A percentile compares a stretch with the other conserved stretches of the same genome.
Conservation (phyloP, 2,113 vertebrate species). For the Hemibagrus wyckioides region DNA sequence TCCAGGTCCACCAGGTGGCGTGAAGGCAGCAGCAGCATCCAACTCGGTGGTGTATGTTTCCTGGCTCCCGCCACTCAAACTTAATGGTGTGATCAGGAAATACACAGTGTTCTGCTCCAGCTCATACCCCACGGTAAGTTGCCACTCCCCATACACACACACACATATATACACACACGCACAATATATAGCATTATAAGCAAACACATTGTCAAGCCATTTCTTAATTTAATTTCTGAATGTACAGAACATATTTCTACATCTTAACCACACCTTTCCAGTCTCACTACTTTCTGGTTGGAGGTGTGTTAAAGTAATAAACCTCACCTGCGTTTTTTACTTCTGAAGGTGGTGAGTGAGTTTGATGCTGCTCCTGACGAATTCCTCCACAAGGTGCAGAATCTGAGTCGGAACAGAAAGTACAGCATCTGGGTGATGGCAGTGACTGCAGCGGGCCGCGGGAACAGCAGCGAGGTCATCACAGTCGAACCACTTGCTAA, state of each 20-base stretch:
- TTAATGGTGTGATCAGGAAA: conserved; percentile 96
- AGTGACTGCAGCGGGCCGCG: conserved; percentile 89
- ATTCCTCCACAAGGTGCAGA: conserved; percentile 95
- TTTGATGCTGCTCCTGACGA: conserved; percentile 96
- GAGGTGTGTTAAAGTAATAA: not conserved
- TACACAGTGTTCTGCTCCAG: conserved; percentile 98
- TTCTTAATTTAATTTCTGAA: not conserved
- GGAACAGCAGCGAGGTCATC: conserved; percentile 94
- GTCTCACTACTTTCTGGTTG: not conserved
- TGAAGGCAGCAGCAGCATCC: conserved; percentile 92
- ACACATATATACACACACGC: not conserved
- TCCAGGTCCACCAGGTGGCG: conserved; percentile 92
- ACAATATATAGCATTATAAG: not conserved
- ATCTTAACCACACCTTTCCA: too few species aligned
- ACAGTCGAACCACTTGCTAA: conserved; percentile 92
- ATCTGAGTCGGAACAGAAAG: conserved; percentile 91
- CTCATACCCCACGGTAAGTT: conserved; percentile 86
- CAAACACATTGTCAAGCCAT: not conserved
- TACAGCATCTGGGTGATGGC: conserved; percentile 98
- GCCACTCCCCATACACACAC: not conserved
- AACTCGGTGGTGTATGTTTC: conserved; percentile 94
- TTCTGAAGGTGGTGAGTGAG: conserved; percentile 91
- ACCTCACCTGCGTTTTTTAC: conserved; percentile 55
- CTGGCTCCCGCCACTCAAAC: conserved; percentile 94
- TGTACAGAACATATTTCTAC: not conserved